Evolutionary conservation across 92 coral and sea anemone genomes (phyloP).

Genomic region (Phymanthus crucifer): DNA sequence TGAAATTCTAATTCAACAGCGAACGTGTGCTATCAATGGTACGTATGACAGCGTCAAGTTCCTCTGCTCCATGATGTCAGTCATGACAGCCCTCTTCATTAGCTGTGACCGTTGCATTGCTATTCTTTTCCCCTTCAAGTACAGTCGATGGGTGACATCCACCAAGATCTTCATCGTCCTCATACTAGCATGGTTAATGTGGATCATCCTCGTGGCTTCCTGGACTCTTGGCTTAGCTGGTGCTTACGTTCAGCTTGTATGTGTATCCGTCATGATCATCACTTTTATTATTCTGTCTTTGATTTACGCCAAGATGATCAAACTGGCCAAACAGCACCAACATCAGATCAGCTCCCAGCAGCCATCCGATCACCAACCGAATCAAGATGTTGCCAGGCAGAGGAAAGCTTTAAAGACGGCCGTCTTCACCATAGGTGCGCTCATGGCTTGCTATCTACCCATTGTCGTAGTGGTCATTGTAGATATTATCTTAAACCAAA

Average conservation of each 20-base stretch:
- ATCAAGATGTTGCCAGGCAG: conserved; percentile 19
- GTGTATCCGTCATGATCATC: conserved; percentile 31
- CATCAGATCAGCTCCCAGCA: conserved; percentile 34
- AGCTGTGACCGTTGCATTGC: conserved; percentile 45
- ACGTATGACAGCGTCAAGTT: conserved; percentile 37
- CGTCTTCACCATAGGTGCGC: conserved; percentile 33
- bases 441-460: conserved; percentile 41
- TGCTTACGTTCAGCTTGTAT: conserved; percentile 28
- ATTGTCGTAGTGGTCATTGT: conserved; percentile 33
- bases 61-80: conserved; percentile 46
- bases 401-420: conserved; percentile 39
- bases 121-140: conserved; percentile 39
- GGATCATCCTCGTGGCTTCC: conserved; percentile 43
- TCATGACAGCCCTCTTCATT: conserved; percentile 40
- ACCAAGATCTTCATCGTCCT: conserved; percentile 20
- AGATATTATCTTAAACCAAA: conserved; percentile 13
- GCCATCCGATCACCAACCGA: conserved; percentile 26
- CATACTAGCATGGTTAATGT: conserved; percentile 35
- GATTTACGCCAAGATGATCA: conserved; percentile 39
- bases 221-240: conserved; percentile 52
- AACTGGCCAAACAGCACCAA: conserved; percentile 41
- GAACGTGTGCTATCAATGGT: conserved; percentile 25
- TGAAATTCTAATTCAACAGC: conserved; percentile 8
- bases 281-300: conserved; percentile 30
- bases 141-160: conserved; percentile 34